Evolutionary conservation across 2,888 invertebrate species (phyloP).

Genomic region (Clusia tigrina): DNA sequence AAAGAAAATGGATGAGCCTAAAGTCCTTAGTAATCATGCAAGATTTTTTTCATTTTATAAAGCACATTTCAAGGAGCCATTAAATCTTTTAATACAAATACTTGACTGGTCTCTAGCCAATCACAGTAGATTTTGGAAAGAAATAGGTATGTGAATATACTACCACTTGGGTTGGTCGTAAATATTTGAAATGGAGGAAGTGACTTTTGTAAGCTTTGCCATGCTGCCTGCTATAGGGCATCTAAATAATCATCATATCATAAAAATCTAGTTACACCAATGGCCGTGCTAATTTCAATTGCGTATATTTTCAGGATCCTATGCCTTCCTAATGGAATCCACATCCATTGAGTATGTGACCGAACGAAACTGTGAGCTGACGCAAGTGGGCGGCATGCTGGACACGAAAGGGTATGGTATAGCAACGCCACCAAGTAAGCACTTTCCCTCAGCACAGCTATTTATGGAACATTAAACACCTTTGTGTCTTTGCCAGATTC

Average conservation of each 20-base stretch:
- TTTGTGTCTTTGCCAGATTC: conserved; percentile 73
- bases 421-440: conserved; percentile 89
- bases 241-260: background rate
- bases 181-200: no score
- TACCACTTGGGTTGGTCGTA: no score
- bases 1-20: no score
- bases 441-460: background rate
- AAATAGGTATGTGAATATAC: no score
- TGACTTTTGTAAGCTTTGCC: background rate
- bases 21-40: no score
- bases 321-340: conserved; percentile 98
- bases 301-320: conserved; percentile 66
- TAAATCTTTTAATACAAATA: no score
- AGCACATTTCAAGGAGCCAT: no score
- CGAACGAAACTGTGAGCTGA: conserved; percentile 88
- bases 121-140: no score
- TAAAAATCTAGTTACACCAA: background rate
- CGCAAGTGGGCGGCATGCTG: conserved; percentile 89
- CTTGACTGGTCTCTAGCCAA: no score
- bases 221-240: no score
- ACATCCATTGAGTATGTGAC: conserved; percentile 95
- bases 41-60: no score
- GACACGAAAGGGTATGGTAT: conserved; percentile 97
- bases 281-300: background rate
- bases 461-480: no score